Evolutionary conservation across 1,140 invertebrate genomes (phyloP).

Genomic region (Drosophila ironensis): DNA sequence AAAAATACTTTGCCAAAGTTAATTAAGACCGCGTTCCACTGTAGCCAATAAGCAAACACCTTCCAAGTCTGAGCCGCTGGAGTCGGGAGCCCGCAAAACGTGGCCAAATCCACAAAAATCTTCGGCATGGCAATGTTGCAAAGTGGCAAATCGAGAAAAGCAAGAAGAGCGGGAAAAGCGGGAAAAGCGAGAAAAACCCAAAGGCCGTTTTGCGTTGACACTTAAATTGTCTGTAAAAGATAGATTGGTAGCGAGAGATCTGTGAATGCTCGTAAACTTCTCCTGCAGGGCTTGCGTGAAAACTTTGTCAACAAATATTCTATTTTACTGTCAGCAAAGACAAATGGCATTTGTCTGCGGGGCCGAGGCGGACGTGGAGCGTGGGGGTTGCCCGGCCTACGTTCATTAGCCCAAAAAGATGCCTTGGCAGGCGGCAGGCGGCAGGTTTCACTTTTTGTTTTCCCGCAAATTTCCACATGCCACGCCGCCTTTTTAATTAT

Average conservation of each 20-base stretch:
- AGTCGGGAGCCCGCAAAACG: slow-evolving; percentile 1
- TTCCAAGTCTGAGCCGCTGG: slow-evolving; percentile 23
- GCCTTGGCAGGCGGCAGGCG: not conserved
- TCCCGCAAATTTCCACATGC: not conserved
- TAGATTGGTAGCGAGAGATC: slow-evolving; percentile 48
- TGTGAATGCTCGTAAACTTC: slow-evolving; percentile 52
- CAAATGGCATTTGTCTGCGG: slow-evolving; percentile 18
- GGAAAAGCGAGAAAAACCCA: slow-evolving; percentile 23
- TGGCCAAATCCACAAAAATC: slow-evolving; percentile 43
- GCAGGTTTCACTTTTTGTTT: not conserved
- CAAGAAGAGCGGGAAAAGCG: slow-evolving; percentile 17
- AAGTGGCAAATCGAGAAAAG: slow-evolving; percentile 12
- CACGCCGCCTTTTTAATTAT: slow-evolving; percentile 12
- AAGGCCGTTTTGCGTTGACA: slow-evolving; percentile 34
- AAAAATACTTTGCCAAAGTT: slow-evolving; percentile 43
- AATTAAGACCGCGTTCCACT: slow-evolving; percentile 54
- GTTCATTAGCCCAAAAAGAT: slow-evolving; percentile 27
- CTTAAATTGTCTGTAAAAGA: slow-evolving; percentile 56
- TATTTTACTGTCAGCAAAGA: slow-evolving; percentile 32
- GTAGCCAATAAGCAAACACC: slow-evolving; percentile 53
- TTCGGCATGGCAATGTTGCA: not conserved
- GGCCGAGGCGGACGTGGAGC: not conserved
- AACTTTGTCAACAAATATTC: slow-evolving; percentile 60
- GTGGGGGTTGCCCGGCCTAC: not conserved
- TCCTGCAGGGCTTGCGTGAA: slow-evolving; percentile 17